phyloP scores from a whole-genome alignment of 2,888 invertebrate species.

The Camponotus fellah region DNA sequence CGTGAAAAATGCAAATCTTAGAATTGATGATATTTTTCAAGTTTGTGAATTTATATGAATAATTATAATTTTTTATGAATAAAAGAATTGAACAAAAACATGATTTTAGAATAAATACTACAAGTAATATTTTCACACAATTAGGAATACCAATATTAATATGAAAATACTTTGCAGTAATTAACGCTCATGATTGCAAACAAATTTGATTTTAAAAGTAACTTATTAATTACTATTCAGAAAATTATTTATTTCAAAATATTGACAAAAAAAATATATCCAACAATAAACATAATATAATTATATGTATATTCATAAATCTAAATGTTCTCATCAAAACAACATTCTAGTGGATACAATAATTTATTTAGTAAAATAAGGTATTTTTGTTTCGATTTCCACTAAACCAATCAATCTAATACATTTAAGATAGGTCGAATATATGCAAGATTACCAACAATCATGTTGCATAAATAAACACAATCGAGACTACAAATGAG shows the following conservation, averaged over 20 bases:
- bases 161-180: neutral
- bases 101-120: too few relatives aligned
- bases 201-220: neutral
- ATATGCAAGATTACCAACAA: neutral
- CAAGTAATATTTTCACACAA: too few relatives aligned
- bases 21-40: neutral
- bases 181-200: neutral
- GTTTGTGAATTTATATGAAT: too few relatives aligned
- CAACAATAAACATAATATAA: neutral
- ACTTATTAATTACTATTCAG: neutral
- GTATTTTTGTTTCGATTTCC: neutral
- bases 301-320: neutral
- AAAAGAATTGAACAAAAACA: too few relatives aligned
- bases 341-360: neutral
- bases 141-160: too few relatives aligned
- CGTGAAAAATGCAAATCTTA: neutral
- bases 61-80: too few relatives aligned
- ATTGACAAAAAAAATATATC: neutral
- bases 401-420: neutral
- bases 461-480: neutral
- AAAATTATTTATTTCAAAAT: neutral
- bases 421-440: neutral
- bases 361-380: constrained; percentile 17
- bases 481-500: constrained; percentile 17
- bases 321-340: neutral